These are phyloP conservation scores for Terrapene triunguis DNA, from an alignment of 2,113 vertebrate genomes.

Conservation along the genomic window DNA sequence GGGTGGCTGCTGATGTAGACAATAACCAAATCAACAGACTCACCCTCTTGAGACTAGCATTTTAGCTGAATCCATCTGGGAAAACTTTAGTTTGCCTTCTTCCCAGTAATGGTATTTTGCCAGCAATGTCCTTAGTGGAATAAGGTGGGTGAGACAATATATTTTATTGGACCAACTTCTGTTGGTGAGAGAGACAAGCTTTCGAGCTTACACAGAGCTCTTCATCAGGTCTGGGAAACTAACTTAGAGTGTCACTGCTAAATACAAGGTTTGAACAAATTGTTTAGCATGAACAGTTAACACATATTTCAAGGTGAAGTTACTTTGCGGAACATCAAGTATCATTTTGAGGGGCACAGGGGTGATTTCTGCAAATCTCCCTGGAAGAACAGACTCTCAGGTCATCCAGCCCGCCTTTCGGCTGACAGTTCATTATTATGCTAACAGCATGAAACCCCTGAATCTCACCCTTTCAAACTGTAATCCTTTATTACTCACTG, in stretches of 20 bases:
- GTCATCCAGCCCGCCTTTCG: not conserved
- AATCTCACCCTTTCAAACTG: constrained; percentile 16
- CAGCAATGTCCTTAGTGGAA: not conserved
- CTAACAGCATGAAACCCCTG: not conserved
- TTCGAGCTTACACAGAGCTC: no score
- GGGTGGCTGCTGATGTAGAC: not conserved
- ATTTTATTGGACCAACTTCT: not conserved
- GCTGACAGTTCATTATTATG: constrained; percentile 10
- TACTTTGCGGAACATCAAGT: not conserved
- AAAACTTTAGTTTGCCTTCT: not conserved
- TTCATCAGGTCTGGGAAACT: no score
- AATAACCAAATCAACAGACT: not conserved
- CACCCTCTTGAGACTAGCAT: not conserved
- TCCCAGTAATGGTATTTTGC: not conserved
- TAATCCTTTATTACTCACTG: constrained; percentile 48
- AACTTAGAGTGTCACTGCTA: no score
- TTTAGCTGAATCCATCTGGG: not conserved
- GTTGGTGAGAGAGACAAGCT: no score
- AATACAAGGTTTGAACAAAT: not conserved
- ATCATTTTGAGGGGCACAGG: not conserved
- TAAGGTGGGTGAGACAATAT: not conserved
- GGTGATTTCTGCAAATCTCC: not conserved
- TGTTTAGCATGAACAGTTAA: not conserved
- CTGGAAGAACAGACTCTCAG: constrained; percentile 30
- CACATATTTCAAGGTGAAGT: not conserved